Evolutionary conservation across 2,888 invertebrate genomes (phyloP).

Genomic region (Caenorhabditis parvicauda): DNA sequence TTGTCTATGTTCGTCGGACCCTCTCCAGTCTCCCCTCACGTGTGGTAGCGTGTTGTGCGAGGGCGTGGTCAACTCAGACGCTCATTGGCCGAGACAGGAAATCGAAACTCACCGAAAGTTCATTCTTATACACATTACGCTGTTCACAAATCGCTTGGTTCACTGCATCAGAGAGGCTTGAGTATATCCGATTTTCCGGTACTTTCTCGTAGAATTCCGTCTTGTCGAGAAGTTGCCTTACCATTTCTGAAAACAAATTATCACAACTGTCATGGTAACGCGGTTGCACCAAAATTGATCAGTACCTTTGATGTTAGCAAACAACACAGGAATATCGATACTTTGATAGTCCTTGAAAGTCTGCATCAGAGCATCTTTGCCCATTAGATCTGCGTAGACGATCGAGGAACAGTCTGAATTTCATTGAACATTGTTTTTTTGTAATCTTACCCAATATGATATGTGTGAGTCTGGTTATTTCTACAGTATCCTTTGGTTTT

Average conservation of each 20-base stretch:
- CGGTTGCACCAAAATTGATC: neutral
- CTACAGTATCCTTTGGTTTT: conserved; percentile 20
- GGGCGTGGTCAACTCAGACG: too few relatives aligned
- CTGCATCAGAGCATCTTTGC: conserved; percentile 45
- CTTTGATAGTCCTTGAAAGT: conserved; percentile 36
- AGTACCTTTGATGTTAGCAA: conserved; percentile 48
- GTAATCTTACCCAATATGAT: conserved; percentile 33
- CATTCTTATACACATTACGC: conserved; percentile 6
- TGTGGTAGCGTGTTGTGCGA: too few relatives aligned
- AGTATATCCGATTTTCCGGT: conserved; percentile 42
- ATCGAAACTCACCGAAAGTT: conserved; percentile 1
- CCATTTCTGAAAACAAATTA: conserved; percentile 33
- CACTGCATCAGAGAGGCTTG: conserved; percentile 49
- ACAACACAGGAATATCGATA: conserved; percentile 45
- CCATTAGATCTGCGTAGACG: conserved; percentile 57
- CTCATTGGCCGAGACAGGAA: too few relatives aligned
- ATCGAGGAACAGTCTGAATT: conserved; percentile 63
- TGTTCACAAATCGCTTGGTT: conserved; percentile 36
- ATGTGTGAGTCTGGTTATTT: conserved; percentile 37
- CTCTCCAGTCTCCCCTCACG: too few relatives aligned
- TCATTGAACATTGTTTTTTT: neutral
- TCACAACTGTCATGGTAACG: neutral
- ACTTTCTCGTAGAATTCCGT: conserved; percentile 48
- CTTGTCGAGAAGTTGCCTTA: conserved; percentile 47
- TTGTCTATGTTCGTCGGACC: too few relatives aligned